Conservation (phyloP, 2,113 vertebrate genomes). For the Hipposideros armiger region DNA sequence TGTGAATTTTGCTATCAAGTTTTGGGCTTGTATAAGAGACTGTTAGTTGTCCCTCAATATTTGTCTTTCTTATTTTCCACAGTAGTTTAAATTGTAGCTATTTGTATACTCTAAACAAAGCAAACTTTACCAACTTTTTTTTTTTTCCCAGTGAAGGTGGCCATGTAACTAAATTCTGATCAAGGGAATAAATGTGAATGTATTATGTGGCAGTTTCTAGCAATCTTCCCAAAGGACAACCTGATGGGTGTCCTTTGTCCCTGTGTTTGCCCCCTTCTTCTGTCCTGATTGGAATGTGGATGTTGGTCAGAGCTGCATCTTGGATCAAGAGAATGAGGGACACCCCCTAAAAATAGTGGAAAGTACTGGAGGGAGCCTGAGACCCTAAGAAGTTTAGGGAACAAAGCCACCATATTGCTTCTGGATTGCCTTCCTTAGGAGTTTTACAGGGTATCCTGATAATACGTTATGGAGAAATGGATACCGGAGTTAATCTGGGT, state of each 20-base stretch:
- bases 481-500: not conserved
- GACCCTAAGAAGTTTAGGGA: not conserved
- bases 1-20: not conserved
- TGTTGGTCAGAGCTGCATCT: not conserved
- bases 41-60: not conserved
- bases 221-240: not conserved
- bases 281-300: not conserved
- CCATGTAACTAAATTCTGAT: not conserved
- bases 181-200: slow-evolving; percentile 1
- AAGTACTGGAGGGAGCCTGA: not conserved
- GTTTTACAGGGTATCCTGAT: not conserved
- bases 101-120: not conserved
- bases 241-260: not conserved
- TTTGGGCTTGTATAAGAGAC: not conserved
- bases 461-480: not conserved
- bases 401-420: not conserved
- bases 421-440: not conserved
- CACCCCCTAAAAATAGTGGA: not conserved
- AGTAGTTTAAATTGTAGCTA: not conserved
- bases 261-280: not conserved
- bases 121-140: not conserved
- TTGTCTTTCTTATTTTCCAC: not conserved
- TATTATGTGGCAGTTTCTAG: not conserved
- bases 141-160: not conserved
- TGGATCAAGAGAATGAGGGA: not conserved